Base-by-base conservation (phyloP, 2,888 invertebrate genomes). In the Drosophila borborema region DNA sequence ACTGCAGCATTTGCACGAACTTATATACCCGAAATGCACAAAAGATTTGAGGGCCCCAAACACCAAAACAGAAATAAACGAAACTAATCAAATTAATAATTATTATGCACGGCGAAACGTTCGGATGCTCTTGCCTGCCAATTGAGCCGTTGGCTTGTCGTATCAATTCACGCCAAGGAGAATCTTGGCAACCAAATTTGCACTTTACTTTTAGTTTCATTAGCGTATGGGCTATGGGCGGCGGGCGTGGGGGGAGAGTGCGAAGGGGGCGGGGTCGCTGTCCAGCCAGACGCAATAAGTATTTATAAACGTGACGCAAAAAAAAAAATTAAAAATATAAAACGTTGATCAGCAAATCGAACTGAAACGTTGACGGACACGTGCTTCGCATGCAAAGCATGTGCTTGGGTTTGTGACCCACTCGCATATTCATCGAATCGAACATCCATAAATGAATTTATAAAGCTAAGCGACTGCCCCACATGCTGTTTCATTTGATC, bases 161-260 rank as follows among this genome's bases (percentile, higher is more conserved):
- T 64, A 68, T 70, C 59, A 64, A 79, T 67, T 80, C 77, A 78
- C 80, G 78, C 80, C 82, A 89, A 90, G 88, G 90, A 75, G 84
- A 84, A 89, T 80, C 75, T 86, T 36, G 51, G 46, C 55, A 8
- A 66, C 61, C 61, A 64, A 49, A 56, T 82, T 87, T 77, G 79
- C 80, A 77, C 49, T 75, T 76, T 83, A 90, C 89, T 89, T 90
- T 90, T 89, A 59, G 77, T 90, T 89, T 89, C 89, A 71, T 76
- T 89, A 69, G 43, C 34, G 55, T 53, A 49, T 36, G 53, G 28
- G 14, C 41, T 23, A 7, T 23, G 55, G 55, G 12, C 20, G 14
- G 9, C 34, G 46, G n/a, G 6, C 5, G 46, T 46, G 46, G 23
- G 46, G 46, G 12, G 45, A 8, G 14, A 8, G 12, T 23, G 28